phyloP scores from a whole-genome alignment of 2,113 vertebrate genomes.

The Hipposideros armiger region DNA sequence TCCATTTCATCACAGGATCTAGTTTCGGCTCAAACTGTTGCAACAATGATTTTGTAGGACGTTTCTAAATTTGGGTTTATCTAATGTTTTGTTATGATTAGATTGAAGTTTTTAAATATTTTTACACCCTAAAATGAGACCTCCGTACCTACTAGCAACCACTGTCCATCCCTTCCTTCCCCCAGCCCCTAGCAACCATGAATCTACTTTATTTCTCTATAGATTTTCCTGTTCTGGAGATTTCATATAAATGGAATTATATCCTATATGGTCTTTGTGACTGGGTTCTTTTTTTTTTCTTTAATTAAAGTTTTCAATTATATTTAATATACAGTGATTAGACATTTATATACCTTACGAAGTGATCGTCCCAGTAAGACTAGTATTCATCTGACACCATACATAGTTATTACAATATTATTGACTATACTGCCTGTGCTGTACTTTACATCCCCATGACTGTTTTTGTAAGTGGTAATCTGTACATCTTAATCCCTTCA shows the following conservation, averaged over 20 bases:
- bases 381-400: no score
- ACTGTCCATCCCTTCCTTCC: rapidly evolving
- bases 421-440: no score
- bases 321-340: no score
- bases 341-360: no score
- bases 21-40: neutral
- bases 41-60: neutral
- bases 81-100: neutral
- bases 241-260: neutral
- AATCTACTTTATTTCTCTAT: neutral
- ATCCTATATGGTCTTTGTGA: neutral
- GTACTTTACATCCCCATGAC: no score
- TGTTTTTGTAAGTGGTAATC: no score
- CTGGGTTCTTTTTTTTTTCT: neutral
- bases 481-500: no score
- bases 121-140: neutral
- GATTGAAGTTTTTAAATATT: neutral
- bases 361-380: no score
- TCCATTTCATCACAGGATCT: neutral
- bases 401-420: no score
- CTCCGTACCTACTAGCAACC: rapidly evolving
- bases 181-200: rapidly evolving
- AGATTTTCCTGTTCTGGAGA: neutral
- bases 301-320: no score
- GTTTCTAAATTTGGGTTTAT: neutral